Conservation (phyloP, 2,113 vertebrate genomes). For the Callospermophilus lateralis region DNA sequence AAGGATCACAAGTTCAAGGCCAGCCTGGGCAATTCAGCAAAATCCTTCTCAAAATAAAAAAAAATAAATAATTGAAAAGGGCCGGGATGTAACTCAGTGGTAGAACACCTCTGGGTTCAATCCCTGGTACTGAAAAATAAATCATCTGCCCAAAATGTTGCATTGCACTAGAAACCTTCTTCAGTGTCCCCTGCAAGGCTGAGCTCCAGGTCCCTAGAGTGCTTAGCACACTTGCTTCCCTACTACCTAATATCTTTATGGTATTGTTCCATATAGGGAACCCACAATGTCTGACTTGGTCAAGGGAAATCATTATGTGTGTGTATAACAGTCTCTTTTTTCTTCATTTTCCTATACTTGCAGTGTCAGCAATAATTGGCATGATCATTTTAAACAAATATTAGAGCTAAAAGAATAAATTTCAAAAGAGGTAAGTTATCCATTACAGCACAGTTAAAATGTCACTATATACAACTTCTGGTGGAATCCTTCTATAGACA, state of each 20-base stretch:
- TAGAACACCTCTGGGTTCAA: no score
- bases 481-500: background rate
- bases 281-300: background rate
- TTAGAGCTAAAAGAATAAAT: background rate
- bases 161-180: background rate
- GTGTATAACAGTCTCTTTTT: background rate
- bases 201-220: background rate
- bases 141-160: background rate
- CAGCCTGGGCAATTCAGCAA: no score
- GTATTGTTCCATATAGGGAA: background rate
- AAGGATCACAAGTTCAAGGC: no score
- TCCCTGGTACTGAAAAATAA: no score
- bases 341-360: background rate
- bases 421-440: background rate
- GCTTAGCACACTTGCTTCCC: background rate
- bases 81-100: no score
- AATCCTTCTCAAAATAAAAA: no score
- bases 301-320: background rate
- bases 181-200: background rate
- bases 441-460: background rate
- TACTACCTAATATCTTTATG: background rate
- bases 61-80: no score
- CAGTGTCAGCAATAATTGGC: background rate
- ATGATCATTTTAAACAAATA: background rate
- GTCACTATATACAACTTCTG: background rate